A percentile compares a stretch with the other conserved stretches of the same genome.
Conservation (phyloP, 2,888 invertebrate species). For the Lysandra bellargus region DNA sequence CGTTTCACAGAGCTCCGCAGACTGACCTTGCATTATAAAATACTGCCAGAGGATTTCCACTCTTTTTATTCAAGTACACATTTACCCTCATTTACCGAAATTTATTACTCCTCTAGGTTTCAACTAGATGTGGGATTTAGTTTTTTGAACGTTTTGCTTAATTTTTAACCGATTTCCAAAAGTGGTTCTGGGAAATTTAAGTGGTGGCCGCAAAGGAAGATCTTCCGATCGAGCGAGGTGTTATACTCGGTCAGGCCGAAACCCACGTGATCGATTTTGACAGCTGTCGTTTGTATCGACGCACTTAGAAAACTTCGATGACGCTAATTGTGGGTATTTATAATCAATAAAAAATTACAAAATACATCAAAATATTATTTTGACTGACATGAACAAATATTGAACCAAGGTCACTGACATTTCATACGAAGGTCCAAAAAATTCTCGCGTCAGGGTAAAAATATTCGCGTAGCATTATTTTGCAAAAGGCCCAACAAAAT, state of each 20-base stretch:
- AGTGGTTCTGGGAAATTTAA: no score
- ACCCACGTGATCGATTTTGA: no score
- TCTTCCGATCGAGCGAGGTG: no score
- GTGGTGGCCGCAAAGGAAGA: no score
- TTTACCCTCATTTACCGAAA: slow-evolving; percentile 24
- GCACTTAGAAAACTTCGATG: no score
- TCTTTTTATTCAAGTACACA: slow-evolving; percentile 24
- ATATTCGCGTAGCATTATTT: not conserved
- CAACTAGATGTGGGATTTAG: not conserved
- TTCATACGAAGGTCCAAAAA: not conserved
- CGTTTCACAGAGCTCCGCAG: slow-evolving; percentile 46
- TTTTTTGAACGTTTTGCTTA: not conserved
- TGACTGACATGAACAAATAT: not conserved
- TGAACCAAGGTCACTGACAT: not conserved
- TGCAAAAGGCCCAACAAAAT: not conserved
- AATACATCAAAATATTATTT: not conserved
- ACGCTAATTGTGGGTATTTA: no score
- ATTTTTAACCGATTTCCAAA: not conserved
- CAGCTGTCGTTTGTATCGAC: no score
- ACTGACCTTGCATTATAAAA: slow-evolving; percentile 36
- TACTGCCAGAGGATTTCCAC: slow-evolving; percentile 29
- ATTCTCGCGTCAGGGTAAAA: slow-evolving; percentile 2
- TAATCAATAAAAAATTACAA: no score
- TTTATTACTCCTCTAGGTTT: not conserved
- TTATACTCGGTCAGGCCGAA: no score